Base-by-base conservation (phyloP, 2,113 vertebrate genomes). In the Aramus guarauna region DNA sequence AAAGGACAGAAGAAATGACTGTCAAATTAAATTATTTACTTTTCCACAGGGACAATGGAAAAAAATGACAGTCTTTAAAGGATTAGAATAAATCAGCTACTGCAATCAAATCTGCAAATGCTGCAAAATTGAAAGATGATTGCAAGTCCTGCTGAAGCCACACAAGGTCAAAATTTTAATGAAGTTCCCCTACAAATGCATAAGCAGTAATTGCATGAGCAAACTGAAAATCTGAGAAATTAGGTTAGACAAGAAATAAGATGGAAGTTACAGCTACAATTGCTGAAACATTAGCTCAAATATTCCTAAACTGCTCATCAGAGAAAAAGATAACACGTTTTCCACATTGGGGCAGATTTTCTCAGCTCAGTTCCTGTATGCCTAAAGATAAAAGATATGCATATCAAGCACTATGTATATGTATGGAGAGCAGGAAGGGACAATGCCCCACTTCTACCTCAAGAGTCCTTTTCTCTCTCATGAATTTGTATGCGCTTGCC, bases 71-170 rank as follows among this genome's bases (percentile, higher is more conserved):
- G 45, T n/a, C 21, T 66, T 85, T 88, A 72, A 85, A 83, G 66
- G 62, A 76, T 79, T 63, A 52, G 41, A 90, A 84, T 56, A 88
- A 92, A 93, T 83, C 58, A 77, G 53, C 58, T 83, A 58, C 67
- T 69, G 60, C 66, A 90, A 95, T 90, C 87, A 95, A 94, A 90
- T 53, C 81, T 67, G 85, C 50, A 88, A 90, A 82, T 24, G 74
- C 63, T 77, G 85, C 75, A 77, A 50, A 92, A 80, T 16, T 79
- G 71, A 71, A 94, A 87, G 85, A 73, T 11, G 9, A 83, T 76
- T 92, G n/a, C 45, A 55, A 91, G 29, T 9, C 21, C 58, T 59
- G 71, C 90, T 73, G 59, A 94, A 78, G 66, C 52, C 52, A 85
- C 0, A 0, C 7, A 8, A 90, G 90, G 91, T 75, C 91, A 96